Conservation (phyloP, 2,888 invertebrate genomes). For the Cryptus viduatorius region DNA sequence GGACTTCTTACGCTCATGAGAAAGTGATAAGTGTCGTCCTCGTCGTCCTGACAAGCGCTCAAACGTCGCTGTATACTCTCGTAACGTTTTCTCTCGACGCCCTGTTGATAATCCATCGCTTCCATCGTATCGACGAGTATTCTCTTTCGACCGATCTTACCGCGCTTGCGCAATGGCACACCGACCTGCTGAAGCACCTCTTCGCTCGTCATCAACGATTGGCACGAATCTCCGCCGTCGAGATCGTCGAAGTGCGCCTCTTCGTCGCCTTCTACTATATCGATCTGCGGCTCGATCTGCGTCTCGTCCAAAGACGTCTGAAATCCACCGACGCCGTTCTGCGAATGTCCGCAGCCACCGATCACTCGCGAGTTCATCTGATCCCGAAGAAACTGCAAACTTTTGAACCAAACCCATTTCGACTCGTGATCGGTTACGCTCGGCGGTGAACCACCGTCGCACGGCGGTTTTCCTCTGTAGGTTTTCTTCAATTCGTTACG, state of each 20-base stretch:
- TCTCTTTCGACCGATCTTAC: conserved; percentile 74
- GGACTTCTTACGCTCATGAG: conserved; percentile 78
- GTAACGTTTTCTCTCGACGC: conserved; percentile 74
- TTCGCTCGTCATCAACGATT: conserved; percentile 76
- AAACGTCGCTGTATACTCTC: conserved; percentile 72
- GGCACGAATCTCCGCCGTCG: conserved; percentile 77
- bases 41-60: conserved; percentile 72
- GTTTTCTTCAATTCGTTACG: conserved; percentile 79
- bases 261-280: conserved; percentile 78
- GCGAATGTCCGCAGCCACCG: conserved; percentile 70
- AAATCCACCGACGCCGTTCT: conserved; percentile 72
- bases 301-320: conserved; percentile 76
- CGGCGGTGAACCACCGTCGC: conserved; percentile 72
- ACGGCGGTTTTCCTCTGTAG: conserved; percentile 74
- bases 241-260: conserved; percentile 77
- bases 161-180: conserved; percentile 73
- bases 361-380: conserved; percentile 80
- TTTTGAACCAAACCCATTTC: conserved; percentile 80
- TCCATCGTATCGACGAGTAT: conserved; percentile 72
- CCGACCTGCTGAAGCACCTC: conserved; percentile 74
- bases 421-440: conserved; percentile 76
- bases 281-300: conserved; percentile 79
- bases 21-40: conserved; percentile 79
- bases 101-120: conserved; percentile 73
- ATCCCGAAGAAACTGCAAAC: conserved; percentile 77